A percentile compares a stretch with the other conserved stretches of the same genome.
Evolutionary conservation across 2,888 invertebrate genomes (phyloP).

Genomic region (Melieria omissa): DNA sequence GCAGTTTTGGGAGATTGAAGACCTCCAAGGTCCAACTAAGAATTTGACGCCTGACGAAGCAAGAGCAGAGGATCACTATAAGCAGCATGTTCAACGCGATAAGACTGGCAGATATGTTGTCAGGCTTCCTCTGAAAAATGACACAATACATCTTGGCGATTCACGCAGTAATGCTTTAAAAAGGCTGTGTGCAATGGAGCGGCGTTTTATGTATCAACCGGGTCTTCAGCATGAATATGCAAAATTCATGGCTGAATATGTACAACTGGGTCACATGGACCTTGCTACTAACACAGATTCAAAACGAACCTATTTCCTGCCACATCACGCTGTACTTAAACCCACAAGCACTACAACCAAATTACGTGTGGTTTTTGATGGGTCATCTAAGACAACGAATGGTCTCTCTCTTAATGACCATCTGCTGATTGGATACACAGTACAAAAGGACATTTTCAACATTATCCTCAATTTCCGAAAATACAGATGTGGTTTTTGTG

Average conservation of each 20-base stretch:
- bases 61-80: neutral
- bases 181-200: neutral
- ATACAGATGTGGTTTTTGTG: conserved; percentile 7
- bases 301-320: conserved; percentile 35
- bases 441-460: conserved; percentile 26
- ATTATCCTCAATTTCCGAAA: conserved; percentile 17
- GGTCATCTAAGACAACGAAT: conserved; percentile 42
- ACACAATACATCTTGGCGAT: neutral
- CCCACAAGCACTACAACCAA: conserved; percentile 34
- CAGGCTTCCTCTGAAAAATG: conserved; percentile 7
- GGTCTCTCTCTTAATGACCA: conserved; percentile 39
- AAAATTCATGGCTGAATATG: conserved; percentile 38
- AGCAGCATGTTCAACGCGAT: neutral
- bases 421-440: conserved; percentile 40
- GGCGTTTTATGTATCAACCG: neutral
- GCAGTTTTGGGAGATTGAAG: too few species aligned
- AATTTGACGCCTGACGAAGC: too few species aligned
- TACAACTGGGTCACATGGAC: conserved; percentile 31
- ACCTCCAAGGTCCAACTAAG: too few species aligned
- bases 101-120: neutral
- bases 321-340: conserved; percentile 36
- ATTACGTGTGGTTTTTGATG: conserved; percentile 46
- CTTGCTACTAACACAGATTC: neutral
- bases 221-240: conserved; percentile 18
- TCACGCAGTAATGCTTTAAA: neutral